Base-by-base conservation (phyloP, 1,140 invertebrate genomes). In the Hyles euphorbiae region DNA sequence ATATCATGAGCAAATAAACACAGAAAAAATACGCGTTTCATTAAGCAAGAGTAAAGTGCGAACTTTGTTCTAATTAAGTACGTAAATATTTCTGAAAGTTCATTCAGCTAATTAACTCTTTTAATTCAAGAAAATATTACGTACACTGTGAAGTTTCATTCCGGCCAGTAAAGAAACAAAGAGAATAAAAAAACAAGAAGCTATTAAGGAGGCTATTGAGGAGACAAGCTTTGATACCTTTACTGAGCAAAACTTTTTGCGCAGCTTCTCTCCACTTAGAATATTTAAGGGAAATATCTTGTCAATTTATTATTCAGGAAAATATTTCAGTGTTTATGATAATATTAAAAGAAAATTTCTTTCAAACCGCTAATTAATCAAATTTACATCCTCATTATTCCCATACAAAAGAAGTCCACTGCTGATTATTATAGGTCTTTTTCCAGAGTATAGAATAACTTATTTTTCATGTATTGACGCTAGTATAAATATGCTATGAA, bases 101-200 rank as follows among this genome's bases (percentile, higher is more conserved):
- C 53, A 45, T 44, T 54, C 11, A 9, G 50, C 40, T 54, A 45
- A 54, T 54, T 45, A 54, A 54, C 40, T 54, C 36, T 54, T 54
- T 54, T 54, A 54, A 54, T 54, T 45, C 12, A 54, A 54, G 40
- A 54, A 45, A 54, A 54, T 54, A 45, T 54, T 54, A 44, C 36
- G 22, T 34, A 52, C 32, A 52, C 34, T n/a, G 50, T n/a, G 33
- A 34, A 11, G 9, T 52, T 52, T 10, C 34, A 52, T 52, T 52
- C 11, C 34, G 6, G n/a, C 34, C 50, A 52, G 50, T 52, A 52
- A 10, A 52, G 34, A 52, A 52, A 52, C 50, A 52, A 52, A 52
- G 50, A 10, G 9, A 34, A 34, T 34, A 52, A 52, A 52, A 51
- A 52, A 50, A 50, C 48, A 32, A 34, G 50, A 8, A 52, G 50